Conservation (phyloP, 2,888 invertebrate genomes). For the Cactoblastis cactorum region DNA sequence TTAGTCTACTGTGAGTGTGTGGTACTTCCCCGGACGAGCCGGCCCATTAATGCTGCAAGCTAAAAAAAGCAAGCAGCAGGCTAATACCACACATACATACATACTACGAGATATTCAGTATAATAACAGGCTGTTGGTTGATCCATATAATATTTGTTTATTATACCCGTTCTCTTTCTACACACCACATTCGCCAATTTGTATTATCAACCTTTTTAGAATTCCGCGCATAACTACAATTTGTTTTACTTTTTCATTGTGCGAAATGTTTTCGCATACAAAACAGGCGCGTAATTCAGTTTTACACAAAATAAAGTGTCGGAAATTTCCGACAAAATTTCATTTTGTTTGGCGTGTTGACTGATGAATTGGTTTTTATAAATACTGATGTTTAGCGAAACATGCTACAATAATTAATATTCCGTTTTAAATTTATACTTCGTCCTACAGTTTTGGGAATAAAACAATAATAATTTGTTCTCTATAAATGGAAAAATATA, state of each 20-base stretch:
- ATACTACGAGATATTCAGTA: too few relatives aligned
- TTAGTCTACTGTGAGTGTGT: too few relatives aligned
- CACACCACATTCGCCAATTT: neutral
- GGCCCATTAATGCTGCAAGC: too few relatives aligned
- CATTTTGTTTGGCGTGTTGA: conserved; percentile 7
- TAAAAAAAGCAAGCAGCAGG: too few relatives aligned
- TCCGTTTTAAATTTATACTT: too few relatives aligned
- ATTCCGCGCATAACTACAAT: conserved; percentile 26
- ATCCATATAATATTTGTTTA: neutral
- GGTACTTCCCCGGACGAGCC: too few relatives aligned
- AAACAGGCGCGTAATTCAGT: conserved; percentile 25
- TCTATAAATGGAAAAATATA: too few relatives aligned
- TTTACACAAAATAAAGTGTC: conserved; percentile 23
- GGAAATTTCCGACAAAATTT: conserved; percentile 17
- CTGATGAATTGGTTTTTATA: conserved; percentile 11
- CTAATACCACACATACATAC: too few relatives aligned
- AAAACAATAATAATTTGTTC: too few relatives aligned
- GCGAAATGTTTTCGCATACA: conserved; percentile 27
- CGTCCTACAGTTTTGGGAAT: too few relatives aligned
- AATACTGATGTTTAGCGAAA: neutral
- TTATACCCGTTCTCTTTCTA: neutral
- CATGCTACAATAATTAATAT: neutral
- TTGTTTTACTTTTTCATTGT: conserved; percentile 25
- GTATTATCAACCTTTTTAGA: conserved; percentile 16
- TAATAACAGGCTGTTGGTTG: too few relatives aligned